Base-by-base conservation (phyloP, 2,797 vertebrate species). In the Peromyscus eremicus region DNA sequence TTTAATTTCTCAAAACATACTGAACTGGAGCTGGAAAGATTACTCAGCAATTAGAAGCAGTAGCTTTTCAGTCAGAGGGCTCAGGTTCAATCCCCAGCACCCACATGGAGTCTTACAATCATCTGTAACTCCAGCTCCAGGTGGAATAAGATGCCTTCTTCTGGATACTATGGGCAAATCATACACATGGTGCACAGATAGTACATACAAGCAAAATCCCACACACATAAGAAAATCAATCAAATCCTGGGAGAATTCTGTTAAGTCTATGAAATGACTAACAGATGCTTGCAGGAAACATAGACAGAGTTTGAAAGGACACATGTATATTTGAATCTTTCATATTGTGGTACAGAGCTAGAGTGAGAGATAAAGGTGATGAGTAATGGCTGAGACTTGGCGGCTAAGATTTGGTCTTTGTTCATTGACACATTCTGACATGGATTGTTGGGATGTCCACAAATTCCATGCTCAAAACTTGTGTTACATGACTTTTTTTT, bases 361-460 rank as follows among this genome's bases (percentile, higher is more conserved):
- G 2, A 2, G 6, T 70, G 12, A 29, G n/a, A 40, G 37, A 32
- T n/a, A 17, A 21, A 4, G 6, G 34, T 46, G 27, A 37, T 27
- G 21, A 34, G 8, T 9, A n/a, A 0, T 4, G 19, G 3, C 25
- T 37, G 34, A 27, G 2, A 17, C 7, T 6, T 21, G 2, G 27
- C 5, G n/a, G 4, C 13, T 75, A 92, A 76, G 17, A 57, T 7
- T 13, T 46, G 4, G 6, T 79, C 21, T n/a, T 88, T 87, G 11
- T 66, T 88, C 12, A 29, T 40, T 81, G 32, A 32, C 34, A 27
- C 4, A 8, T 12, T 32, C 29, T 40, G 52, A 27, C 6, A 1
- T 21, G 70, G 10, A 84, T n/a, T 68, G 16, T 46, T 25, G 10
- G 55, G 25, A 55, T 73, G 13, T 57, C n/a, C 46, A 80, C 5